Evolutionary conservation across 2,113 vertebrate genomes (phyloP).

Genomic region (Furnarius figulus): DNA sequence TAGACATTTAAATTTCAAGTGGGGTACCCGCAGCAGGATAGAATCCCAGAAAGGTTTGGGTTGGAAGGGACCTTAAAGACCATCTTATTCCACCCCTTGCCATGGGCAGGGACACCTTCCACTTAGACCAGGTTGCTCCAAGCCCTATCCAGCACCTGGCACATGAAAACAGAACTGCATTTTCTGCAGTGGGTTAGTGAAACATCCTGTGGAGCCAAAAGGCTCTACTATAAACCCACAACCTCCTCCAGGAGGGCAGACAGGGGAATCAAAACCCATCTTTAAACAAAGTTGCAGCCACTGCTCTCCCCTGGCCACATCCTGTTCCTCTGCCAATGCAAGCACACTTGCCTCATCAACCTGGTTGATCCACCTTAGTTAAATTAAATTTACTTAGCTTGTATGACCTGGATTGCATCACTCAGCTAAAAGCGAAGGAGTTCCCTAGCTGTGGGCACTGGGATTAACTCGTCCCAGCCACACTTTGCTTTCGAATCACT

Average conservation of each 20-base stretch:
- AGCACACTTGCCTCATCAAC: not conserved
- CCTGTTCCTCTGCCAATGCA: fast-evolving
- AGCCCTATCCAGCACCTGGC: not conserved
- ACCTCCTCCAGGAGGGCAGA: not conserved
- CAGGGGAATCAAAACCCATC: fast-evolving
- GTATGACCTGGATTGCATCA: not conserved
- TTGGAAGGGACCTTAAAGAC: not conserved
- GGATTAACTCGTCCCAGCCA: fast-evolving
- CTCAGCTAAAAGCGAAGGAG: fast-evolving
- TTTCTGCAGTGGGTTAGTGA: not conserved
- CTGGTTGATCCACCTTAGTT: not conserved
- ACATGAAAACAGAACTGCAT: fast-evolving
- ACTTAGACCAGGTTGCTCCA: not conserved
- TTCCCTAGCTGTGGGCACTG: not conserved
- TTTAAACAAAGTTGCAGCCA: not conserved
- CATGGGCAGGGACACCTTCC: not conserved
- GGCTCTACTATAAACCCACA: not conserved
- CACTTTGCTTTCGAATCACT: not conserved
- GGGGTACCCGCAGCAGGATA: not conserved
- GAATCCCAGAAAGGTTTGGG: not conserved
- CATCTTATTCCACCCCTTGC: not conserved
- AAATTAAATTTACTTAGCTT: not conserved
- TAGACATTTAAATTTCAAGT: not conserved
- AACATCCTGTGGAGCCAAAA: not conserved
- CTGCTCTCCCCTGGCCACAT: not conserved